phyloP scores from a whole-genome alignment of 2,113 vertebrate species.

The Nothocercus julius region DNA sequence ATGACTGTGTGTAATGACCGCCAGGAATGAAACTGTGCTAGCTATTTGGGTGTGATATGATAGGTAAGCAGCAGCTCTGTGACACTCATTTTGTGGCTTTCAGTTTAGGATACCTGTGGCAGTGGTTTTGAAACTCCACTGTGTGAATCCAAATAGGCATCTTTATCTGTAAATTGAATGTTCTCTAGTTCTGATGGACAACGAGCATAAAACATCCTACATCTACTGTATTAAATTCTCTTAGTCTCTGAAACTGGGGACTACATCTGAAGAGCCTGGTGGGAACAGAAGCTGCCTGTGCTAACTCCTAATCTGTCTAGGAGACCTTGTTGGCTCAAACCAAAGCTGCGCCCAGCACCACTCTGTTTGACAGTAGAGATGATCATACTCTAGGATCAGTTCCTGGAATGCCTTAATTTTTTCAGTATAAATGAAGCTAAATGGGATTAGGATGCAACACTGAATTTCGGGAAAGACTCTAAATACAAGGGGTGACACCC shows the following conservation, averaged over 20 bases:
- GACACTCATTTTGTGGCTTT: not conserved
- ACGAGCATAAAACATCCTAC: not conserved
- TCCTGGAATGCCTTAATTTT: not conserved
- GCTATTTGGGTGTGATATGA: not conserved
- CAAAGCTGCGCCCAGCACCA: not conserved
- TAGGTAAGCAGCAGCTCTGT: not conserved
- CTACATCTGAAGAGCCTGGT: not conserved
- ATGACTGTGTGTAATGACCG: not conserved
- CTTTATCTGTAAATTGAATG: not conserved
- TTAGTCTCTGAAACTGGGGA: not conserved
- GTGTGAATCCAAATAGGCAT: not conserved
- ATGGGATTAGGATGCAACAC: not conserved
- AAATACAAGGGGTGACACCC: not conserved
- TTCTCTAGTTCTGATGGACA: not conserved
- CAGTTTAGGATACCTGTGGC: not conserved
- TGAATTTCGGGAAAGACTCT: not conserved
- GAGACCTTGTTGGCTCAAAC: not conserved
- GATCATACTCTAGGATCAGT: not conserved
- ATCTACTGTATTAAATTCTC: not conserved
- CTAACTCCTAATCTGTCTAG: not conserved
- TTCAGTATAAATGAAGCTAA: not conserved
- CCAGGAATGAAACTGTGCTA: not conserved
- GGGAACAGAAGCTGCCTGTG: not conserved
- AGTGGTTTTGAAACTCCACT: not conserved
- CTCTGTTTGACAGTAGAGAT: not conserved